Conservation (phyloP, 2,888 invertebrate species). For the Patella ulyssiponensis region DNA sequence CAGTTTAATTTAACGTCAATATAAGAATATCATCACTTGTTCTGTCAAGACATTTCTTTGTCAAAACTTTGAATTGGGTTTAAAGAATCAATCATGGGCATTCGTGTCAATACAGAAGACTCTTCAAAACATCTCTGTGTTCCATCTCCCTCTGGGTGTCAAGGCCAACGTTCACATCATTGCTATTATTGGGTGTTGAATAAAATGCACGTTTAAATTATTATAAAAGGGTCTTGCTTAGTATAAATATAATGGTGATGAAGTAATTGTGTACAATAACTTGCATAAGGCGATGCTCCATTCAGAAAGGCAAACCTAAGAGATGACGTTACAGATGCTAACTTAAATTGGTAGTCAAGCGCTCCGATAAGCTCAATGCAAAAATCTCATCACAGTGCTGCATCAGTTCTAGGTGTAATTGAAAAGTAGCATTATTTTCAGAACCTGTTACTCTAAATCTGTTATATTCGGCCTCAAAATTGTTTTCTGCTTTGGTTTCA, state of each 20-base stretch:
- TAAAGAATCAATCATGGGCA: too few species aligned
- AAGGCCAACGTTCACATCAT: conserved; percentile 31
- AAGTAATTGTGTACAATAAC: conserved; percentile 27
- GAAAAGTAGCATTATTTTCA: conserved; percentile 2
- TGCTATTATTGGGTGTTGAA: conserved; percentile 29
- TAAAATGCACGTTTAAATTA: conserved; percentile 30
- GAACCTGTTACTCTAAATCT: background rate
- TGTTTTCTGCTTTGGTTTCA: background rate
- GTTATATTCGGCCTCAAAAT: background rate
- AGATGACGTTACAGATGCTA: conserved; percentile 7
- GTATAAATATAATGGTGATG: conserved; percentile 30
- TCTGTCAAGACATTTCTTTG: too few species aligned
- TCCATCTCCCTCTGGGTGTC: conserved; percentile 37
- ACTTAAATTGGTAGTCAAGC: conserved; percentile 23
- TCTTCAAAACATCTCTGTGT: conserved; percentile 30
- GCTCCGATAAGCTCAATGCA: conserved; percentile 28
- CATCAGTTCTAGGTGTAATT: conserved; percentile 12
- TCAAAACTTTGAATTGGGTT: too few species aligned
- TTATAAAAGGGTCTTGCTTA: conserved; percentile 31
- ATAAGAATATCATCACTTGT: too few species aligned
- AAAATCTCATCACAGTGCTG: conserved; percentile 36
- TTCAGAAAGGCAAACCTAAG: conserved; percentile 22
- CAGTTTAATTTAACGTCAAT: conserved; percentile 14
- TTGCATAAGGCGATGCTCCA: conserved; percentile 39
- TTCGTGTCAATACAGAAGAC: too few species aligned